Evolutionary conservation across 2,888 invertebrate species (phyloP).

Genomic region (Melanchra persicariae): DNA sequence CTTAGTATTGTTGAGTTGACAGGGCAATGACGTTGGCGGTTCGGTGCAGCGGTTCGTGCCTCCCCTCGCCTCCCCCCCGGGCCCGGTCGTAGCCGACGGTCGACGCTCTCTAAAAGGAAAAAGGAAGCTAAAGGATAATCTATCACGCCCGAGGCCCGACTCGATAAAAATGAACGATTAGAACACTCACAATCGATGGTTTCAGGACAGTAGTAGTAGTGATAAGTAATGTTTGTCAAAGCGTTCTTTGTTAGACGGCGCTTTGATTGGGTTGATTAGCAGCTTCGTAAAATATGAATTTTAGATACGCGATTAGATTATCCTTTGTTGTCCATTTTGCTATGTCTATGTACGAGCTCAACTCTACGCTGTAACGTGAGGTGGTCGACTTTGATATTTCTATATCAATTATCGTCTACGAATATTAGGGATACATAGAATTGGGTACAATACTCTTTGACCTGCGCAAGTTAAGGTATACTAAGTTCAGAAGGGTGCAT

Average conservation of each 20-base stretch:
- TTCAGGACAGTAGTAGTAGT: conserved; percentile 77
- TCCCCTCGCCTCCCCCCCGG: conserved; percentile 75
- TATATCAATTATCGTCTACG: conserved; percentile 45
- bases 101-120: conserved; percentile 90
- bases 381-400: conserved; percentile 9
- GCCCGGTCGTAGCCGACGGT: conserved; percentile 85
- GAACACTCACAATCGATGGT: conserved; percentile 84
- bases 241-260: conserved; percentile 57
- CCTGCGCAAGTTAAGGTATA: conserved; percentile 77
- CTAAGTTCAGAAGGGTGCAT: conserved; percentile 82
- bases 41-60: conserved; percentile 81
- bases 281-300: conserved; percentile 15
- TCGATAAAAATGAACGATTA: conserved; percentile 90
- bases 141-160: conserved; percentile 89
- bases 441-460: conserved; percentile 81
- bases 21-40: conserved; percentile 89
- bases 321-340: conserved; percentile 13
- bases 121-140: conserved; percentile 90
- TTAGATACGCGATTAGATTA: conserved; percentile 7
- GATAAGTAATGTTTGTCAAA: conserved; percentile 64
- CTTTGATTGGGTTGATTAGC: conserved; percentile 41
- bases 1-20: conserved; percentile 90
- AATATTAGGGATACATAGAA: conserved; percentile 55
- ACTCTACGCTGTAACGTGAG: neutral
- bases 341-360: neutral